Evolutionary conservation across 2,113 vertebrate genomes (phyloP).

Genomic region (Epinephelus lanceolatus): DNA sequence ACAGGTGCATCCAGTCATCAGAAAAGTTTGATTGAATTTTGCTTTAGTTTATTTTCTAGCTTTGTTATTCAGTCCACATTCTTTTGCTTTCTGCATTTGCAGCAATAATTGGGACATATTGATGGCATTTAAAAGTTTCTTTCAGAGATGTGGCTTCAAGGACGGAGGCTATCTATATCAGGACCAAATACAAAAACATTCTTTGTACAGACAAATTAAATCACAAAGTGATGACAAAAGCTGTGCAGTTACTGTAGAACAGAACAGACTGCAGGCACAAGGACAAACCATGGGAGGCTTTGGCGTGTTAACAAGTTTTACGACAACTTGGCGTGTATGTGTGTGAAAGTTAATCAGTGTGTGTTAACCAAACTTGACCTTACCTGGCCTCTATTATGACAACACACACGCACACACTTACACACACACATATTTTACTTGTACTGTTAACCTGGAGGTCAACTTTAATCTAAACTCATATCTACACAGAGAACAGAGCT

Average conservation of each 20-base stretch:
- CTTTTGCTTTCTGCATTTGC: conserved; percentile 4
- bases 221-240: not conserved
- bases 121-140: conserved; percentile 34
- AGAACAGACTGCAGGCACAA: not conserved
- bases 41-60: conserved; percentile 5
- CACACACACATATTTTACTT: not conserved
- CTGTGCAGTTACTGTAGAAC: not conserved
- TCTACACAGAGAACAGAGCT: not conserved
- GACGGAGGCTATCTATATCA: conserved; percentile 13
- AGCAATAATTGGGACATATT: conserved; percentile 43
- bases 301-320: not conserved
- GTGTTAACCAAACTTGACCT: conserved; percentile 25
- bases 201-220: not conserved
- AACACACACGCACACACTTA: not conserved
- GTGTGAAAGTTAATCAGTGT: not conserved
- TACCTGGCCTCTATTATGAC: conserved; percentile 14
- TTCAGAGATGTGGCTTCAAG: conserved; percentile 35
- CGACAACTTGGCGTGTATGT: not conserved
- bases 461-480: conserved; percentile 45
- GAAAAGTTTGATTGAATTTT: conserved; percentile 40
- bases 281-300: not conserved
- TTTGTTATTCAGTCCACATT: conserved; percentile 16
- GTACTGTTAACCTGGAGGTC: conserved; percentile 29
- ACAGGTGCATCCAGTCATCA: conserved; percentile 25
- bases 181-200: conserved; percentile 15